A percentile compares a stretch with the other conserved stretches of the same genome.
Evolutionary conservation across 2,888 invertebrate genomes (phyloP).

Genomic region (Gymnosoma rotundatum): DNA sequence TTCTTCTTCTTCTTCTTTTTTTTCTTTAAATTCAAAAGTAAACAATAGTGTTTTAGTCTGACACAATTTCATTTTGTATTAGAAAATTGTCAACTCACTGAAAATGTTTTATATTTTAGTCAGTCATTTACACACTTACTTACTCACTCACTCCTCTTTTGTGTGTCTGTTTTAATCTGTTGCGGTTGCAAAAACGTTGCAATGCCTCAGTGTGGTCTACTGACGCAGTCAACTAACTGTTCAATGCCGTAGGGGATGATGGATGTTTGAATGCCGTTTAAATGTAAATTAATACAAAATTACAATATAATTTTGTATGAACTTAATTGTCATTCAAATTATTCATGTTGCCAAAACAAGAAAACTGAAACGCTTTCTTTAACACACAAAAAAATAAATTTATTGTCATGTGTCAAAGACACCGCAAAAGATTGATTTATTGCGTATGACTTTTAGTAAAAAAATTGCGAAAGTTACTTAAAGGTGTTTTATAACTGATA

Average conservation of each 20-base stretch:
- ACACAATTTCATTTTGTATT: slow-evolving; percentile 33
- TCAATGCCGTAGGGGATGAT: slow-evolving; percentile 35
- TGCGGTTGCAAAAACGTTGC: slow-evolving; percentile 41
- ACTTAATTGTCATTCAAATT: slow-evolving; percentile 49
- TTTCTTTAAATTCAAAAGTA: background rate
- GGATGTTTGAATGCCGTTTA: slow-evolving; percentile 29
- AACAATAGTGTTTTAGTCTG: slow-evolving; percentile 16
- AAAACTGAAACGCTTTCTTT: background rate
- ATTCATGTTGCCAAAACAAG: slow-evolving; percentile 34
- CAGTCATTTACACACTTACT: background rate
- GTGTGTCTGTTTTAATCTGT: slow-evolving; percentile 39
- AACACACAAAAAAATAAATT: background rate
- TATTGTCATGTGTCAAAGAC: slow-evolving; percentile 24
- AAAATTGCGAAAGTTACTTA: no score
- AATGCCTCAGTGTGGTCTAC: slow-evolving; percentile 28
- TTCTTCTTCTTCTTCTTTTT: background rate
- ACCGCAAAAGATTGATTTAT: slow-evolving; percentile 39
- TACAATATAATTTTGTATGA: slow-evolving; percentile 10
- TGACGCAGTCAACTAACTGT: slow-evolving; percentile 48
- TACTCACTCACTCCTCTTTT: slow-evolving; percentile 10
- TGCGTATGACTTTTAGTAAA: slow-evolving; percentile 6
- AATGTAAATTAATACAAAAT: slow-evolving; percentile 33
- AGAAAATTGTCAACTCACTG: slow-evolving; percentile 51
- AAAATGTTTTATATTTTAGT: slow-evolving; percentile 12
- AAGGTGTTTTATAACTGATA: slow-evolving; percentile 9